phyloP scores from a whole-genome alignment of 2,888 invertebrate species.

The Tethea ocularis region DNA sequence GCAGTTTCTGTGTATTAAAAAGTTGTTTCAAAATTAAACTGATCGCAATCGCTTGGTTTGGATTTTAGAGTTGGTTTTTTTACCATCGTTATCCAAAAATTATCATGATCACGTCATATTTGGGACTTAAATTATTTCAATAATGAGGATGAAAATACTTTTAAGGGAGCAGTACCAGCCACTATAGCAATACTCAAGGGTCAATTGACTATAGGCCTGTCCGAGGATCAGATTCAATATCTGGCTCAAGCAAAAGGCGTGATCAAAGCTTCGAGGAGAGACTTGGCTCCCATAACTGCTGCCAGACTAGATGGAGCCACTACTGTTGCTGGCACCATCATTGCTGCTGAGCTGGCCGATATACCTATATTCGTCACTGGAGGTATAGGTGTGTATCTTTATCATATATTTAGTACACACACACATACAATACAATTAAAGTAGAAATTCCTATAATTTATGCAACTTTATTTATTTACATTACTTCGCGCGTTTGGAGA shows the following conservation, averaged over 20 bases:
- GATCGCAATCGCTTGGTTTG: no score
- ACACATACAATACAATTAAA: no score
- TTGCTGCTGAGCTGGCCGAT: constrained; percentile 91
- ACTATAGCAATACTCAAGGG: constrained; percentile 96
- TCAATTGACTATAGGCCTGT: constrained; percentile 91
- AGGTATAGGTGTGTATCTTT: constrained; percentile 80
- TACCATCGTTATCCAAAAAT: no score
- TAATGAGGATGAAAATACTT: background rate
- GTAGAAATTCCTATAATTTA: no score
- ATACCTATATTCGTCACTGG: constrained; percentile 98
- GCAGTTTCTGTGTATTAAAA: no score
- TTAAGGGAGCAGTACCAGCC: constrained; percentile 93
- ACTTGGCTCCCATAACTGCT: constrained; percentile 91
- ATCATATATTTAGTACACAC: background rate
- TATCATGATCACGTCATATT: no score
- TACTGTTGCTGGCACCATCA: constrained; percentile 97
- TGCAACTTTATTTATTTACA: no score
- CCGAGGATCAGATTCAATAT: constrained; percentile 84
- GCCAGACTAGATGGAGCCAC: constrained; percentile 93
- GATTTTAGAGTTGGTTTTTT: no score
- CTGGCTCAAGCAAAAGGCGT: constrained; percentile 84
- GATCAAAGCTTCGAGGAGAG: constrained; percentile 94
- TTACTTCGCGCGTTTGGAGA: no score
- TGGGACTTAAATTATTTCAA: no score
- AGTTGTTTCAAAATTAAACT: no score